Evolutionary conservation across 2,113 vertebrate species (phyloP), one percentile per base, ranked within the genome.

Genomic region (Trinectes maculatus): DNA sequence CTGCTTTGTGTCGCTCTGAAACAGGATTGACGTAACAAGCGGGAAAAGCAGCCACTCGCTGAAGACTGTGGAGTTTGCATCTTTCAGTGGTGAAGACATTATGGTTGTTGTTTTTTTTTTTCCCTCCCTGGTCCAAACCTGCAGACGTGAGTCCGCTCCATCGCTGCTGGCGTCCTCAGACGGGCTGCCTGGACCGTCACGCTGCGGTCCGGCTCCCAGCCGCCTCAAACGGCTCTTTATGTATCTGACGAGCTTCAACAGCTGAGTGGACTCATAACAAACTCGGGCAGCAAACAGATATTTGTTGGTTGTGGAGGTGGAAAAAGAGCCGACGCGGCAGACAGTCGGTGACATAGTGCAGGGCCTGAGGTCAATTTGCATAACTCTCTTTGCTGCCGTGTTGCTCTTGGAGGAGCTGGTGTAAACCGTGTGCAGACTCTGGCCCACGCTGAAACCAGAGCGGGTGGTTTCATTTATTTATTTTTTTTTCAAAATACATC

Each of bases 401-500:
- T 77, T 77, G 56, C 64, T 80, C 24, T 80, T 80, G 76, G 81
- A 79, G 54, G 53, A 53, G 52, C 33, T 42, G 62, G 63, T 63
- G 44, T 66, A 73, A 82, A 83, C 72, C 47, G 11, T 56, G 53
- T 79, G 72, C 43, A 73, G 82, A 52, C 63, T 16, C 44, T 67
- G 53, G 74, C 83, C 55, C 59, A 22, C 13, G 21, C 47, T 33
- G 31, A 26, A 57, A 69, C 71, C 82, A 69, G 43, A 73, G 56
- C 26, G 71, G 64, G 37, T 31, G 16, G 40, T 24, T 43, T n/a
- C n/a, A n/a, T n/a, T n/a, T n/a, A n/a, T n/a, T n/a, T n/a, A n/a
- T n/a, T n/a, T n/a, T n/a, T n/a, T 60, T 31, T 43, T 76, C 68
- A 66, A 78, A 85, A 80, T 54, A 70, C 73, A 65, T 64, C 55